Evolutionary conservation across 1,140 invertebrate genomes (phyloP), one percentile per base, ranked within the genome.

Genomic region (Musca vetustissima): DNA sequence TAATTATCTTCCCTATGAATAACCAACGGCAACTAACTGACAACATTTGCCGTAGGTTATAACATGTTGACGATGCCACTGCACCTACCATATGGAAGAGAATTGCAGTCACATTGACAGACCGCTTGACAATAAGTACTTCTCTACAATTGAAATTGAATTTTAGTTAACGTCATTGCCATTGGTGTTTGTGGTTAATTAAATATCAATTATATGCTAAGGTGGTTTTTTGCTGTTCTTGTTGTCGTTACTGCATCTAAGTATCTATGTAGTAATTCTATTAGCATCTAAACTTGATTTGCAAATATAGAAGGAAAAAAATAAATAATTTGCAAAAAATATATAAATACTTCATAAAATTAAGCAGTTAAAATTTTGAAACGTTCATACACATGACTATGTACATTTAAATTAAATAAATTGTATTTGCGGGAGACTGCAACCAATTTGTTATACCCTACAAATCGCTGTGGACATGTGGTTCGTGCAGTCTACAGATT

Each of bases 141-240:
- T 49, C 17, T 13, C 21, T 19, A 52, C 49, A 19, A 21, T 57
- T 57, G 53, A 28, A n/a, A n/a, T n/a, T n/a, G 24, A 57, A n/a
- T 57, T 32, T 28, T 57, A n/a, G 53, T 28, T 13, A n/a, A n/a
- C 14, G 13, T 57, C 36, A 43, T n/a, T 57, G n/a, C 24, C 17
- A 28, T 15, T 61, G 32, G 57, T 36, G 19, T 36, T 61, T 19
- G 57, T 61, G 57, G 57, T 61, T 43, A 61, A 43, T 43, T 61
- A 36, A 61, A 36, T 43, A 43, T 28, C 22, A 61, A 61, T 61
- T 61, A 61, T 61, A 61, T 61, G 57, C 57, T 61, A 36, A 36
- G 36, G 15, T 36, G 36, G 17, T 9, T 61, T 61, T 61, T 25
- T 52, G n/a, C 28, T 4, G 8, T 28, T 28, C 8, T 28, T 4